A percentile compares a stretch with the other conserved stretches of the same genome.
Evolutionary conservation across 2,113 vertebrate genomes (phyloP).

Genomic region (Thymallus thymallus): DNA sequence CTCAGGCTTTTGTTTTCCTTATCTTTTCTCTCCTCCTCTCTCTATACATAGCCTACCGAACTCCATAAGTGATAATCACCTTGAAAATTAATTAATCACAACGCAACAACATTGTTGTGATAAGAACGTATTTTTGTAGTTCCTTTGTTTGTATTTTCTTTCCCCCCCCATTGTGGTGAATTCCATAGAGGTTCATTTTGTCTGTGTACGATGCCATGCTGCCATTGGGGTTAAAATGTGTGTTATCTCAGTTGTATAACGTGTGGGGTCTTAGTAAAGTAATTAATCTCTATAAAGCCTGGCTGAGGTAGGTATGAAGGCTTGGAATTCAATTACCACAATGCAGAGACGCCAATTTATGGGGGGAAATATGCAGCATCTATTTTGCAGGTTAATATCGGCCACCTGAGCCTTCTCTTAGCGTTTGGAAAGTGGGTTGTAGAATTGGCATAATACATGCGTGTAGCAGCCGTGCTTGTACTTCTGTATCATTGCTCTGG

Average conservation of each 20-base stretch:
- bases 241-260: constrained; percentile 76
- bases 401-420: constrained; percentile 91
- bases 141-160: constrained; percentile 61
- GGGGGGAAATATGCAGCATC: constrained; percentile 75
- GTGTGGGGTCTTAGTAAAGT: constrained; percentile 80
- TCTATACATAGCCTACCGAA: constrained; percentile 8
- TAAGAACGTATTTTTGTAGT: constrained; percentile 59
- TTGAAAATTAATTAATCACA: constrained; percentile 80
- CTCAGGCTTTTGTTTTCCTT: constrained; percentile 69
- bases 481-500: constrained; percentile 35
- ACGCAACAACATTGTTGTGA: constrained; percentile 66
- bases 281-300: constrained; percentile 98
- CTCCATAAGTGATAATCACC: constrained; percentile 69
- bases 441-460: constrained; percentile 49
- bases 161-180: constrained; percentile 39
- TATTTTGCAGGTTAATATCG: constrained; percentile 94
- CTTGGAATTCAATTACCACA: constrained; percentile 79
- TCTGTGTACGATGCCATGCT: constrained; percentile 59
- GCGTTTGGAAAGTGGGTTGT: constrained; percentile 62
- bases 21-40: constrained; percentile 49
- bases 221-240: constrained; percentile 78
- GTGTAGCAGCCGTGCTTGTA: constrained; percentile 25
- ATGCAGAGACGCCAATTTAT: constrained; percentile 72
- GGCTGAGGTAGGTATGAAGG: constrained; percentile 12
- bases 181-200: constrained; percentile 64